Conservation (phyloP, 2,113 vertebrate species). For the Chaetodon auriga region DNA sequence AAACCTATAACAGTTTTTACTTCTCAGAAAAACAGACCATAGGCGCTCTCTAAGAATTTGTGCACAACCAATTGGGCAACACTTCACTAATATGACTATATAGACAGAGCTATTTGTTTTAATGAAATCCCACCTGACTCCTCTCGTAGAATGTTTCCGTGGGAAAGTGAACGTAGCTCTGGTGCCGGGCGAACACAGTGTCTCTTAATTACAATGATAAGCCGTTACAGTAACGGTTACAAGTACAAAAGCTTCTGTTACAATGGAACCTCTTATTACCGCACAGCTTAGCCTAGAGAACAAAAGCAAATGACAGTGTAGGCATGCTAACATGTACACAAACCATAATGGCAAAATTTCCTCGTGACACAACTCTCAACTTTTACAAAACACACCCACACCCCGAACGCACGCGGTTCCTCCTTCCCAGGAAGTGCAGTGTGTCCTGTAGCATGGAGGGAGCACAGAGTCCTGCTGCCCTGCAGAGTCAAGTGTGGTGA, state of each 20-base stretch:
- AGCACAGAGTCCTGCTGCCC: constrained; percentile 30
- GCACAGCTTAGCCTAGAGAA: background rate
- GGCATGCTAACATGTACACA: background rate
- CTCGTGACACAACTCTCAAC: constrained; percentile 12
- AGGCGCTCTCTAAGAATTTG: background rate
- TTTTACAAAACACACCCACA: constrained; percentile 19
- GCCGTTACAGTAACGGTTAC: background rate
- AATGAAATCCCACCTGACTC: constrained; percentile 21
- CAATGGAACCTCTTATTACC: background rate
- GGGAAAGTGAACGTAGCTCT: constrained; percentile 13
- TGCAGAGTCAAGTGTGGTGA: constrained; percentile 54
- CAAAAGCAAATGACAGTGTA: background rate
- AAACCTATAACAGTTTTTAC: background rate
- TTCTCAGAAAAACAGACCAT: background rate
- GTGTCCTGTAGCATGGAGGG: background rate
- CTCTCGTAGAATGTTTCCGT: background rate
- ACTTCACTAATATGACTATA: background rate
- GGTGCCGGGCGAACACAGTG: background rate
- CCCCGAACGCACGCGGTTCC: background rate
- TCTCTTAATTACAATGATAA: background rate
- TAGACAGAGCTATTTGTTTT: background rate
- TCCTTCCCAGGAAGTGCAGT: constrained; percentile 25
- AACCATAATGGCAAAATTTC: constrained; percentile 1
- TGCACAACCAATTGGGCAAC: background rate
- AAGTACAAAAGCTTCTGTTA: no score